phyloP scores from a whole-genome alignment of 2,797 vertebrate genomes.

The Phoxinus dragarum region DNA sequence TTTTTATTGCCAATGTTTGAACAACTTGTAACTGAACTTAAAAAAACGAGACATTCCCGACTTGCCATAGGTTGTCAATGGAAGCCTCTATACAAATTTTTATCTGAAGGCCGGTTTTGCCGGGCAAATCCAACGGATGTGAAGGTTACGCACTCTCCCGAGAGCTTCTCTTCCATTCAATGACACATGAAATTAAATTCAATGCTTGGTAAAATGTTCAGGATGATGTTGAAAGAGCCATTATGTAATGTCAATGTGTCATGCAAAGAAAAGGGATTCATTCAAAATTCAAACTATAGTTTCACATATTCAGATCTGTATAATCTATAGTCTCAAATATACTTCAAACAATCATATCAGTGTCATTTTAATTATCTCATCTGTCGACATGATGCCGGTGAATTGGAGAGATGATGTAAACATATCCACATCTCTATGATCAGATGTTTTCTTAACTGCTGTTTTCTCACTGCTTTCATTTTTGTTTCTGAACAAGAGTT shows the following conservation, averaged over 20 bases:
- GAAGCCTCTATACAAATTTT: neutral
- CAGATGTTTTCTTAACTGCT: too few species aligned
- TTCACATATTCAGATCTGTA: too few species aligned
- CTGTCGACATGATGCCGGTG: too few species aligned
- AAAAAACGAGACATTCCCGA: neutral
- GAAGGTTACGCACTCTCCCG: neutral
- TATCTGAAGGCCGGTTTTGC: neutral
- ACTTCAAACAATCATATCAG: too few species aligned
- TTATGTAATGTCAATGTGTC: neutral
- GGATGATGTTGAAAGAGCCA: neutral
- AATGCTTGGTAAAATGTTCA: neutral
- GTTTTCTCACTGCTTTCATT: too few species aligned
- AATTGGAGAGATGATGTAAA: too few species aligned
- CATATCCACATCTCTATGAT: too few species aligned
- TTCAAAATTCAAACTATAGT: too few species aligned
- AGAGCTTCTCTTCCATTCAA: neutral
- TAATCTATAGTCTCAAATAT: too few species aligned
- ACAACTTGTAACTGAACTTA: neutral
- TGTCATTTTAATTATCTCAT: too few species aligned
- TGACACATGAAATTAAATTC: neutral
- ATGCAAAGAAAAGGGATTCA: neutral
- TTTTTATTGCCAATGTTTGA: neutral
- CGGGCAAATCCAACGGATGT: neutral
- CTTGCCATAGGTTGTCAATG: neutral
- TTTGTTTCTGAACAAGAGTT: too few species aligned